Base-by-base conservation (phyloP, 2,888 invertebrate genomes). In the Hypena proboscidalis region DNA sequence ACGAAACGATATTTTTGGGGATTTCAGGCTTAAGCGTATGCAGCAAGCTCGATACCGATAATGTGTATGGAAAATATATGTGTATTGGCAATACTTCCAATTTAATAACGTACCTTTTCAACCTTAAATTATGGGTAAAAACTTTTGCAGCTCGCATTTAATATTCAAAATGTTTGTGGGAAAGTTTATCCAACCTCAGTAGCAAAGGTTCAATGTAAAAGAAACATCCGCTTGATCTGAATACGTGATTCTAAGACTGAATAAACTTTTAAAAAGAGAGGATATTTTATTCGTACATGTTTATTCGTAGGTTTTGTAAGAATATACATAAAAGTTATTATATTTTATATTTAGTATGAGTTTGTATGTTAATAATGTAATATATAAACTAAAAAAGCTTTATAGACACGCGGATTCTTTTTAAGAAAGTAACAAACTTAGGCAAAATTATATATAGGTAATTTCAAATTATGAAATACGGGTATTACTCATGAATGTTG, bases 201-300 rank as follows among this genome's bases (percentile, higher is more conserved):
- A n/a, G n/a, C 22, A 34, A 23, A 23, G 23, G 33, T 17, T 34
- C 7, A 34, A 17, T 23, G 10, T 10, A 23, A 30, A 34, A 7
- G 8, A 15, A 15, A 34, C 23, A 10, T 8, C 4, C 33, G 15
- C 2, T 15, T 15, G 23, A 23, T 9, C 4, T 19, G 17, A 4
- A 9, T 6, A 34, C 33, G 33, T 23, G 33, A 34, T 15, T 23
- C 3, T 8, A 23, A 7, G 33, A 7, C 15, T 7, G 5, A 9
- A 15, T 17, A 1, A 34, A 23, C 14, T 14, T 23, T 33, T 23
- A 22, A 22, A 9, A 23, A 34, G 23, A 10, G 23, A 6, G n/a
- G 3, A 9, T 15, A 14, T 22, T 14, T n/a, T n/a, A n/a, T 34
- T 17, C 23, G 10, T 9, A 23, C n/a, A n/a, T n/a, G n/a, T n/a